Evolutionary conservation across 2,797 vertebrate species (phyloP), one percentile per base, ranked within the genome.

Genomic region (Manis crassicaudata): DNA sequence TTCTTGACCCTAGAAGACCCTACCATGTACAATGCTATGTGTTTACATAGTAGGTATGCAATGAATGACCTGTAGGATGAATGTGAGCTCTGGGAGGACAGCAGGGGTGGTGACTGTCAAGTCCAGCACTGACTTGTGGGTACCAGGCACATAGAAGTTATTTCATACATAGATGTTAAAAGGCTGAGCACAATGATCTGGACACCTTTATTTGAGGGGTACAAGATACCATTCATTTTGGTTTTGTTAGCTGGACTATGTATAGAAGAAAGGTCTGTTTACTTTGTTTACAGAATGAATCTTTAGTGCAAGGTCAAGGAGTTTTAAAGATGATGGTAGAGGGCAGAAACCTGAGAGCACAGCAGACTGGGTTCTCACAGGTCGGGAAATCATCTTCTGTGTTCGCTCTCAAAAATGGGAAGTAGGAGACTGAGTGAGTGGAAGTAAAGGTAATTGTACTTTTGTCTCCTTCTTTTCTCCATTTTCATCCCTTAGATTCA

Each of bases 401-500:
- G 17, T n/a, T 43, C 6, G 46, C 46, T 32, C 32, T 80, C 29
- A 0, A 62, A 50, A n/a, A 43, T 46, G 43, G 8, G 46, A 13
- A 68, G 11, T 37, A 62, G 83, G 90, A 40, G 4, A 94, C 83
- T 18, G 52, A 40, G 37, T 80, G 17, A n/a, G 60, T 88, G n/a
- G 58, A 65, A 79, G 50, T 11, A 29, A 37, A 76, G 95, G 79
- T 98, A 95, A 98, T 18, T 18, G 12, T 76, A 4, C 27, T 46
- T 96, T 75, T 32, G 84, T 97, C 88, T 93, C n/a, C 96, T 93
- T 99, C 97, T 98, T 98, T 98, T 98, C 98, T 97, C 98, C 99
- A 90, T 88, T 86, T 97, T 96, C 68, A 92, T 56, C 94, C 60
- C 99, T 97, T 96, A 99, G 99, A 99, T 98, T 98, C 98, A 97